Evolutionary conservation across 1,140 invertebrate genomes (phyloP), one percentile per base, ranked within the genome.

Genomic region (Nymphalis io): DNA sequence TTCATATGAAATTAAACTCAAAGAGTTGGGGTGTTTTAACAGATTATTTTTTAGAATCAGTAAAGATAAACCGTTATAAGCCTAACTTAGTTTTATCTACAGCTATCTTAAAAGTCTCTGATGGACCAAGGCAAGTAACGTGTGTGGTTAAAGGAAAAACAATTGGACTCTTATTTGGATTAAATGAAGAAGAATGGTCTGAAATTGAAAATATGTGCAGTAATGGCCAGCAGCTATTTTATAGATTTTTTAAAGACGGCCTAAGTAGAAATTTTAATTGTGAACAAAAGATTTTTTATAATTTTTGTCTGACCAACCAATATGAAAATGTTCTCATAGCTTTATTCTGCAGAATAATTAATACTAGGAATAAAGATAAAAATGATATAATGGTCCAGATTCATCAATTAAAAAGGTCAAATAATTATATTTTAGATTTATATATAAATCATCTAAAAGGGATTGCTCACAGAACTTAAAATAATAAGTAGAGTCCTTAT

Each of bases 261-360:
- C 33, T 89, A 6, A 83, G 79, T 27, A 78, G 72, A 65, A 81
- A 72, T 63, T 90, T 84, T 70, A 80, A 69, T 42, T 82, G 67
- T 68, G 88, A 89, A 70, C 83, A 91, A 73, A 88, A 86, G 65
- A 63, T 89, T 18, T 90, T 91, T 82, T 91, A 90, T 70, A 84
- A 88, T 70, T 90, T 90, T 74, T 91, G 89, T 74, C 27, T 77
- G 13, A 82, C 53, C 58, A 86, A 81, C 70, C 84, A 89, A 73
- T 85, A 68, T 40, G 72, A 79, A 61, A 74, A 88, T 70, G 59
- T 84, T 51, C 68, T 90, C 23, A 60, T 85, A 40, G 83, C 77
- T 39, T 70, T 84, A 44, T 91, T 84, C 71, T 64, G 62, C n/a
- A 83, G 84, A 70, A 72, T 76, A 67, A 27, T 74, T 53, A 91